phyloP scores from a whole-genome alignment of 2,113 vertebrate genomes.

The Tachysurus fulvidraco region DNA sequence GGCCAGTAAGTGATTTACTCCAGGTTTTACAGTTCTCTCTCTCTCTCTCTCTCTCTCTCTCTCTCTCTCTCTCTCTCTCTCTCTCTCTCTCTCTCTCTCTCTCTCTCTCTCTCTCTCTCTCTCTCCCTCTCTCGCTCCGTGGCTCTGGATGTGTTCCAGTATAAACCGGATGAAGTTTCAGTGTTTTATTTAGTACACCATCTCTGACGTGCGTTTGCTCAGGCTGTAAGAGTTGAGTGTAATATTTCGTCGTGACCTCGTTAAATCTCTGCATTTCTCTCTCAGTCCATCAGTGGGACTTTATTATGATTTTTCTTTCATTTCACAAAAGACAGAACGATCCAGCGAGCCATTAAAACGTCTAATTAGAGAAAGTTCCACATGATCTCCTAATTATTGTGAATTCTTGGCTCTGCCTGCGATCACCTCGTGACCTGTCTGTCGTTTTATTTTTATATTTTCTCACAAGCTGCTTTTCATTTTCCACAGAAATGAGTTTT shows the following conservation, averaged over 20 bases:
- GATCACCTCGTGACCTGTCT: constrained; percentile 17
- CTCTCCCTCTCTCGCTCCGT: background rate
- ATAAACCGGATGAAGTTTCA: background rate
- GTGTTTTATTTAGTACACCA: background rate
- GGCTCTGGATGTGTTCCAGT: background rate
- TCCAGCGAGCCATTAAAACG: constrained; percentile 23
- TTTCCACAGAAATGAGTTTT: constrained; percentile 32
- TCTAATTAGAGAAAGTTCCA: constrained; percentile 43
- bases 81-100: background rate
- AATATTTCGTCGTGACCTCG: background rate
- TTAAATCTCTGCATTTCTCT: background rate
- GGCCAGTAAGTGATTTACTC: no score
- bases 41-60: no score
- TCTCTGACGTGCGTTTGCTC: background rate
- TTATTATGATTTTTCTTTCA: constrained; percentile 15
- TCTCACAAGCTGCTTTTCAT: background rate
- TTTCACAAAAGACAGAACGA: constrained; percentile 16
- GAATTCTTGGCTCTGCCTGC: background rate
- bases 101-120: no score
- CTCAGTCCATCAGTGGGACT: background rate
- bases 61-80: background rate
- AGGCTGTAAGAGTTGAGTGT: background rate
- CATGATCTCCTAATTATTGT: constrained; percentile 14
- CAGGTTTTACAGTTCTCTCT: no score
- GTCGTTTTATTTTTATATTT: constrained; percentile 22